These are phyloP conservation scores for Drosophila buzzatii DNA, from an alignment of 2,888 invertebrate genomes.

Conservation along the genomic window DNA sequence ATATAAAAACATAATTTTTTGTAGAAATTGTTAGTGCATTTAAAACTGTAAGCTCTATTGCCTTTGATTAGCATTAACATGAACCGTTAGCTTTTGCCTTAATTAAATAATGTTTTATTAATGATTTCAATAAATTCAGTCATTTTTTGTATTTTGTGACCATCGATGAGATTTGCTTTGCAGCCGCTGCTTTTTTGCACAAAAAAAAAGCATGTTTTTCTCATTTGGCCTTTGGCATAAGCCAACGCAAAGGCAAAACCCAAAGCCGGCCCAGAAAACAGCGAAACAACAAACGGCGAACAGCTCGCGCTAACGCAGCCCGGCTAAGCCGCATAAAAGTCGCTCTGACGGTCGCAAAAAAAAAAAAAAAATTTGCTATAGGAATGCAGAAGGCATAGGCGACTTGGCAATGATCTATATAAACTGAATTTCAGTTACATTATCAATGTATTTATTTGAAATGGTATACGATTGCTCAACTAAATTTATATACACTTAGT, in stretches of 20 bases:
- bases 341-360: constrained; percentile 50
- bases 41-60: constrained; percentile 29
- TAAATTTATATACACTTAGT: too few relatives aligned
- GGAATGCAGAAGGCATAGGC: background rate
- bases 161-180: constrained; percentile 51
- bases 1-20: too few relatives aligned
- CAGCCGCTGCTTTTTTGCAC: constrained; percentile 29
- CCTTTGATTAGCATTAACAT: constrained; percentile 10
- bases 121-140: constrained; percentile 25
- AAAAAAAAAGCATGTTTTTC: constrained; percentile 61
- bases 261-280: constrained; percentile 53
- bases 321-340: constrained; percentile 64
- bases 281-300: constrained; percentile 36
- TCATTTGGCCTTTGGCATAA: constrained; percentile 77
- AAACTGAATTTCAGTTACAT: too few relatives aligned
- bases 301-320: constrained; percentile 21
- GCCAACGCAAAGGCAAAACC: constrained; percentile 72
- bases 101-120: constrained; percentile 50
- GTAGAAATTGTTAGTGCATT: constrained; percentile 9
- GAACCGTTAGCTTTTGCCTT: constrained; percentile 41
- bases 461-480: too few relatives aligned
- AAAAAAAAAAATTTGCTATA: constrained; percentile 19
- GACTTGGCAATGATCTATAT: constrained; percentile 24
- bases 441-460: too few relatives aligned
- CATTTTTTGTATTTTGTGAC: constrained; percentile 26